A percentile compares a stretch with the other conserved stretches of the same genome.
Evolutionary conservation across 2,888 invertebrate species (phyloP).

Genomic region (Troides helena): DNA sequence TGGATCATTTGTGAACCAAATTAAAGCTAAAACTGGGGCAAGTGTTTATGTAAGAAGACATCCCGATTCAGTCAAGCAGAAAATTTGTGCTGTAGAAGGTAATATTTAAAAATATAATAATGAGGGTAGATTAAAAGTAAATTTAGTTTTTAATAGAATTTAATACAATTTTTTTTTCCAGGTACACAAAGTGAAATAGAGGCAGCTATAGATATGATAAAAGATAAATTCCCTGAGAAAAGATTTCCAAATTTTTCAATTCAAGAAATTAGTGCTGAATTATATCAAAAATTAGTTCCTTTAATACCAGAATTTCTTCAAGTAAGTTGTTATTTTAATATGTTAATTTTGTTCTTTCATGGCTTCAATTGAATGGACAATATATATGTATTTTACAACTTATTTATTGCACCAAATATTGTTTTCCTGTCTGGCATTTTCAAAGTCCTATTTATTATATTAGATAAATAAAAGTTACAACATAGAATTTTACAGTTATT

Average conservation of each 20-base stretch:
- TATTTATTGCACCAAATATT: no score
- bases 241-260: constrained; percentile 90
- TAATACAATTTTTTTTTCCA: constrained; percentile 39
- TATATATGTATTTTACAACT: no score
- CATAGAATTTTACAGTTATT: no score
- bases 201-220: constrained; percentile 90
- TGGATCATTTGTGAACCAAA: constrained; percentile 89
- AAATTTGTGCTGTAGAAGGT: constrained; percentile 93
- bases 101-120: constrained; percentile 32
- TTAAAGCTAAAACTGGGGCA: constrained; percentile 89
- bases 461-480: no score
- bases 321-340: constrained; percentile 58
- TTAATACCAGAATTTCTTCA: constrained; percentile 80
- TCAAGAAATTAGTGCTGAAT: constrained; percentile 76
- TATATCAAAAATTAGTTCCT: constrained; percentile 73
- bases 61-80: constrained; percentile 85
- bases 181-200: constrained; percentile 89
- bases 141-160: constrained; percentile 4
- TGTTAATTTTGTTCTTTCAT: no score
- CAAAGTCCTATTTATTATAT: no score
- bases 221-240: constrained; percentile 90
- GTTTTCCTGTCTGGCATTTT: no score
- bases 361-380: no score
- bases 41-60: constrained; percentile 89
- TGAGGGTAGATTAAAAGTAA: background rate